phyloP scores from a whole-genome alignment of 1,140 invertebrate genomes.

The Rhagoletis pomonella region DNA sequence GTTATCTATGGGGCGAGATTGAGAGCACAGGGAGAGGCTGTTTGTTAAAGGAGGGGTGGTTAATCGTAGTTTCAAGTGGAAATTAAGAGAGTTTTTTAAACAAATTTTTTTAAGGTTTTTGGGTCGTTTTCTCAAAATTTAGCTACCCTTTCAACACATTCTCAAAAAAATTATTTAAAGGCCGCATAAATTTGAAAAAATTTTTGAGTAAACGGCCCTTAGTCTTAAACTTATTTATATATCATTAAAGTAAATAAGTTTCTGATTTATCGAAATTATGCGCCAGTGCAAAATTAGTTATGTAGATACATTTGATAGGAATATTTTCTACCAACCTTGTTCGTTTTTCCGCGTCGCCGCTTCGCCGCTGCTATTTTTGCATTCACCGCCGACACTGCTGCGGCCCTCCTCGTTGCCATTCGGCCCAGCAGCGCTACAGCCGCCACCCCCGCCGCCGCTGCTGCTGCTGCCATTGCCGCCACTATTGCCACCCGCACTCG shows the following conservation, averaged over 20 bases:
- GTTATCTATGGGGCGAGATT: constrained; percentile 65
- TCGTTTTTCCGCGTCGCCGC: constrained; percentile 54
- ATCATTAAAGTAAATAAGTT: too few relatives aligned
- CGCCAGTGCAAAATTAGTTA: too few relatives aligned
- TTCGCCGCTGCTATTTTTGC: constrained; percentile 36
- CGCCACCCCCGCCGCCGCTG: constrained; percentile 42
- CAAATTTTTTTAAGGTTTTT: too few relatives aligned
- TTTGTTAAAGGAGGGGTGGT: constrained; percentile 55
- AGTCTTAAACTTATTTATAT: too few relatives aligned
- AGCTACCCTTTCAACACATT: too few relatives aligned
- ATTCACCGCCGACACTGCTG: constrained; percentile 31
- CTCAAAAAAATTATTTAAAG: too few relatives aligned
- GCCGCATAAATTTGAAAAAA: too few relatives aligned
- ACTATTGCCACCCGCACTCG: constrained; percentile 57
- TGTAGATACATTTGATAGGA: too few relatives aligned
- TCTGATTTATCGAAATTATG: too few relatives aligned
- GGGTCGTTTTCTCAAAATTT: too few relatives aligned
- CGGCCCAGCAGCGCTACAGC: constrained; percentile 57
- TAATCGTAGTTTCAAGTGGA: constrained; percentile 37
- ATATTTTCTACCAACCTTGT: constrained; percentile 52
- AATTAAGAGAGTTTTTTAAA: too few relatives aligned
- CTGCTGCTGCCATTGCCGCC: constrained; percentile 41
- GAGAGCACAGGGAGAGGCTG: constrained; percentile 65
- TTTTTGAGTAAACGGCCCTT: too few relatives aligned
- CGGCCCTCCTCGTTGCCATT: constrained; percentile 58